Evolutionary conservation across 2,113 vertebrate species (phyloP).

Genomic region (Ploceus nigricollis): DNA sequence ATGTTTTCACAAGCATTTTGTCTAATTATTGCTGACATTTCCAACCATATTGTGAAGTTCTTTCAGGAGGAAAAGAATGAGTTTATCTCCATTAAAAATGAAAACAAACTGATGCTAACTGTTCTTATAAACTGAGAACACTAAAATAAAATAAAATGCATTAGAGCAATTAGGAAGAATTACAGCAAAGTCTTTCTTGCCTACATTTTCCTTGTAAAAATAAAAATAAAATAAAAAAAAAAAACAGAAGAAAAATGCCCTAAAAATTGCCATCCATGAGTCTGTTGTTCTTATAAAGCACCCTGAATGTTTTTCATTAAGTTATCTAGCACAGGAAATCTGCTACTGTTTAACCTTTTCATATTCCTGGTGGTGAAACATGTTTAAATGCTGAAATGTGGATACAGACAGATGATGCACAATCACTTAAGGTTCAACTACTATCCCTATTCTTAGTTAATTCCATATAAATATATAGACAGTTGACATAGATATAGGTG

Average conservation of each 20-base stretch:
- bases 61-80: slow-evolving; percentile 20
- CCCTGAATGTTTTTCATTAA: slow-evolving; percentile 22
- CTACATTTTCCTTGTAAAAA: neutral
- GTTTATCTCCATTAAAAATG: slow-evolving; percentile 58
- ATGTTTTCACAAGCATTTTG: slow-evolving; percentile 52
- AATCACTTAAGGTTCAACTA: neutral
- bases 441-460: neutral
- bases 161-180: slow-evolving; percentile 59
- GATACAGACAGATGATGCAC: neutral
- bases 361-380: neutral
- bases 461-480: neutral
- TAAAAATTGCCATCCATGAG: neutral
- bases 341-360: slow-evolving; percentile 12
- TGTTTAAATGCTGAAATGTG: neutral
- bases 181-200: slow-evolving; percentile 20
- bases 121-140: slow-evolving; percentile 53
- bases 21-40: slow-evolving; percentile 70
- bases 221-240: neutral
- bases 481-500: neutral
- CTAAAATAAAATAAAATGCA: slow-evolving; percentile 50
- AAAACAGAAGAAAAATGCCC: neutral
- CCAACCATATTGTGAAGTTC: slow-evolving; percentile 35
- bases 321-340: neutral
- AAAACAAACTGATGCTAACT: slow-evolving; percentile 47
- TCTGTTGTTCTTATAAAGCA: slow-evolving; percentile 1